These are phyloP conservation scores for Ericerus pela DNA, from an alignment of 1,140 invertebrate genomes.

Conservation along the genomic window DNA sequence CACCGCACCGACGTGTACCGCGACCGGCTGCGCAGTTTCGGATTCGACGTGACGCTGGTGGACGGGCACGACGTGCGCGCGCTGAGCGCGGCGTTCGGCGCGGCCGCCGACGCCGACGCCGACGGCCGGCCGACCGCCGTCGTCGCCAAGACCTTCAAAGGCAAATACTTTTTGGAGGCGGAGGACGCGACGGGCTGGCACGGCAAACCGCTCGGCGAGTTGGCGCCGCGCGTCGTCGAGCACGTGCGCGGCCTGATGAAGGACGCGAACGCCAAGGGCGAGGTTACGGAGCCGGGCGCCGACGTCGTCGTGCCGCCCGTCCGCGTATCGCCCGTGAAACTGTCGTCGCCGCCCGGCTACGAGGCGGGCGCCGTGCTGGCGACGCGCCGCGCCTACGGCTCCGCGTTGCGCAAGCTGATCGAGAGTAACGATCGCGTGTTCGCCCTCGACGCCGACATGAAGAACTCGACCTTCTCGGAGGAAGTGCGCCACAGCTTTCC, in stretches of 20 bases:
- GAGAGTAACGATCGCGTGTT: conserved; percentile 70
- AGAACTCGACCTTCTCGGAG: conserved; percentile 94
- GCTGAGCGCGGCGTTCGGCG: conserved; percentile 72
- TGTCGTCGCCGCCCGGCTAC: conserved; percentile 75
- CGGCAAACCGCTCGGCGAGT: conserved; percentile 81
- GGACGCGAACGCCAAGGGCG: conserved; percentile 33
- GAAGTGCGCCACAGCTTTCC: conserved; percentile 58
- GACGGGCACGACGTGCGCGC: conserved; percentile 93
- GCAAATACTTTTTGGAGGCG: conserved; percentile 72
- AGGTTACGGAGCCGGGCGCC: conserved; percentile 48
- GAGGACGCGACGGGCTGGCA: conserved; percentile 94
- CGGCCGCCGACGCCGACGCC: conserved; percentile 50
- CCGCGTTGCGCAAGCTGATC: conserved; percentile 77
- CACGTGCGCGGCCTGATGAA: conserved; percentile 49
- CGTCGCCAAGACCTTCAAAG: conserved; percentile 92
- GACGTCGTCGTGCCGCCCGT: conserved; percentile 51
- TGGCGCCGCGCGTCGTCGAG: conserved; percentile 51
- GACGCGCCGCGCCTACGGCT: conserved; percentile 88
- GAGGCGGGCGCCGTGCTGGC: conserved; percentile 66
- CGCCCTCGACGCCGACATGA: conserved; percentile 90
- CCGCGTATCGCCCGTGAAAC: no score
- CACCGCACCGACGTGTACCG: conserved; percentile 85
- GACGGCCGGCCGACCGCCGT: conserved; percentile 82
- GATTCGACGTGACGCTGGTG: conserved; percentile 79
- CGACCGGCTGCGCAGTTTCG: conserved; percentile 79